Conservation (phyloP, 2,113 vertebrate genomes). For the Lagopus leucura region DNA sequence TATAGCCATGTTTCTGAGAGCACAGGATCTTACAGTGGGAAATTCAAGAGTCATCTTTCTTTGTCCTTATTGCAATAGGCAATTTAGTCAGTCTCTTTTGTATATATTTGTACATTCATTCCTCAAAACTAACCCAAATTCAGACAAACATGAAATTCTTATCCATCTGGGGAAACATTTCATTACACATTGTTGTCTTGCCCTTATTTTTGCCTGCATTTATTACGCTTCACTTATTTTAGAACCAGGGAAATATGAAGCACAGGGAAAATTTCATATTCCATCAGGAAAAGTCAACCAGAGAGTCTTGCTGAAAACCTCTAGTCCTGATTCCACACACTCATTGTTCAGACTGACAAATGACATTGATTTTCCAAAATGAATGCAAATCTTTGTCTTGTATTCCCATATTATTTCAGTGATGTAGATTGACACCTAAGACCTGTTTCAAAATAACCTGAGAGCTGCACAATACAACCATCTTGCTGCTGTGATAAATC, state of each 20-base stretch:
- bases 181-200: neutral
- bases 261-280: neutral
- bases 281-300: neutral
- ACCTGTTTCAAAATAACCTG: neutral
- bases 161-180: neutral
- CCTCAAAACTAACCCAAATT: neutral
- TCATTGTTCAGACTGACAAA: neutral
- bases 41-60: neutral
- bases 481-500: neutral
- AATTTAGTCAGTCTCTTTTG: neutral
- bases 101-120: neutral
- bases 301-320: neutral
- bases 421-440: neutral
- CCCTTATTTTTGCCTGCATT: neutral
- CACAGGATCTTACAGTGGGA: neutral
- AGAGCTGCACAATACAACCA: neutral
- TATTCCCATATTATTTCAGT: neutral
- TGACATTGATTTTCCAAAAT: neutral
- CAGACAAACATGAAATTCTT: neutral
- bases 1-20: neutral
- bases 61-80: neutral
- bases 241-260: neutral
- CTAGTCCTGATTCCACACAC: fast-evolving
- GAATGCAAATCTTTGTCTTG: neutral
- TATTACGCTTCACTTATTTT: neutral